phyloP scores from a whole-genome alignment of 2,888 invertebrate species.

The Dryadula phaetusa region DNA sequence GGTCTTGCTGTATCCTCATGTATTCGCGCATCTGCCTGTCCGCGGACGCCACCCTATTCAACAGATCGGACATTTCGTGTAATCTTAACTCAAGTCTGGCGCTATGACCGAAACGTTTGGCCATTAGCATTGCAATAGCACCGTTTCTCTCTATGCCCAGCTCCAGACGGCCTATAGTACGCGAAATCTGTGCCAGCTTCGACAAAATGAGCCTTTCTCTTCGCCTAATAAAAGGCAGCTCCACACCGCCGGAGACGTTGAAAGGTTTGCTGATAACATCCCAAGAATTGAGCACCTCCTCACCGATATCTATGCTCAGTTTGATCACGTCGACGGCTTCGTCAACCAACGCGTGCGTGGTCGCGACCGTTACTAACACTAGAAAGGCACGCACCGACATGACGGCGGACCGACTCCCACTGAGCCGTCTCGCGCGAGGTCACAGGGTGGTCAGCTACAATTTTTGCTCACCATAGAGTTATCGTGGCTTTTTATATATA shows the following conservation, averaged over 20 bases:
- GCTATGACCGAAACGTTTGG: constrained; percentile 66
- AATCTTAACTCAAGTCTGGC: constrained; percentile 84
- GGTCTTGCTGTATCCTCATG: constrained; percentile 75
- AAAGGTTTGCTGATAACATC: constrained; percentile 85
- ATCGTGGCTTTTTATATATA: not conserved
- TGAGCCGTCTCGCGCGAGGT: constrained; percentile 51
- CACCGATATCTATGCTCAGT: constrained; percentile 84
- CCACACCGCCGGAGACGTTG: constrained; percentile 79
- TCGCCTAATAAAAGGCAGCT: constrained; percentile 85
- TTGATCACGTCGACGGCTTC: constrained; percentile 86
- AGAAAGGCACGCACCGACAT: constrained; percentile 68
- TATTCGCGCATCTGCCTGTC: constrained; percentile 86
- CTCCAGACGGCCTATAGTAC: constrained; percentile 66
- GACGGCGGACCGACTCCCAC: constrained; percentile 68
- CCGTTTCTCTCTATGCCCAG: constrained; percentile 61
- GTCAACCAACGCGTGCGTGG: constrained; percentile 76
- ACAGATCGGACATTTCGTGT: constrained; percentile 85
- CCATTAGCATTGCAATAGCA: constrained; percentile 63
- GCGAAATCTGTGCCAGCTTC: constrained; percentile 65
- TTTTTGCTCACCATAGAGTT: constrained; percentile 21
- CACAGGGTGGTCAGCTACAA: constrained; percentile 58
- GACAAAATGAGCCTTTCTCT: constrained; percentile 86
- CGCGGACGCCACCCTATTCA: constrained; percentile 84
- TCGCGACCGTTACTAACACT: constrained; percentile 60
- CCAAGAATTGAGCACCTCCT: constrained; percentile 86